Conservation (phyloP, 2,113 vertebrate species). For the Parus major region DNA sequence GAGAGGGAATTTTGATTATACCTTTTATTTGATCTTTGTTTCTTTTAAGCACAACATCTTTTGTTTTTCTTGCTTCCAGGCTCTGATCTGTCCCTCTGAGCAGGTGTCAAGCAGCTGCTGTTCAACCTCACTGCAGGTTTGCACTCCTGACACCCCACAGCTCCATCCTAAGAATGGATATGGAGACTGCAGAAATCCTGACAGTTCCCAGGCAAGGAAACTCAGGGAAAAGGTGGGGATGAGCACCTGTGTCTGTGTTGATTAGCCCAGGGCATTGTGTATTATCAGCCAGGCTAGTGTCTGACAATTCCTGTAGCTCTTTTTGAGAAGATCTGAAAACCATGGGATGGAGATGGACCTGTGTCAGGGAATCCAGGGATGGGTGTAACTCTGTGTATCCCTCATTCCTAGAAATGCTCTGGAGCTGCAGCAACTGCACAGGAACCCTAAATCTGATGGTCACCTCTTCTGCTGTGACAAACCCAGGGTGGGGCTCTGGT, state of each 20-base stretch:
- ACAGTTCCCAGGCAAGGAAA: neutral
- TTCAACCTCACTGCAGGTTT: neutral
- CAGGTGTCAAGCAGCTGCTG: constrained; percentile 35
- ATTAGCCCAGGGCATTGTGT: neutral
- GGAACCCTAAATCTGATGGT: neutral
- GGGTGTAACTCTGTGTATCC: neutral
- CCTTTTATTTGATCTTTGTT: constrained; percentile 19
- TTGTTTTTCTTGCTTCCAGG: neutral
- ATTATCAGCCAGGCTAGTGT: neutral
- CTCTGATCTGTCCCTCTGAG: neutral
- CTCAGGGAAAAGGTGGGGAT: neutral
- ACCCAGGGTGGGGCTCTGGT: neutral
- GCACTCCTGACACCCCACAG: neutral
- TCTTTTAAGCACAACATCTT: neutral
- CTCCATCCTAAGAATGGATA: neutral
- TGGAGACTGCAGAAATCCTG: neutral
- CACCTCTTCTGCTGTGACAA: neutral
- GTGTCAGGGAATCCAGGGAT: neutral
- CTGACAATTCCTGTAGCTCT: neutral
- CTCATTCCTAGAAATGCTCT: neutral
- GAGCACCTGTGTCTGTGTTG: neutral
- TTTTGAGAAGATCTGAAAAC: neutral
- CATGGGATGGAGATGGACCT: neutral
- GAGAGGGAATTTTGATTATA: neutral
- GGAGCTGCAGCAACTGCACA: accelerated